Evolutionary conservation across 2,888 invertebrate species (phyloP).

Genomic region (Drosophila koepferae): DNA sequence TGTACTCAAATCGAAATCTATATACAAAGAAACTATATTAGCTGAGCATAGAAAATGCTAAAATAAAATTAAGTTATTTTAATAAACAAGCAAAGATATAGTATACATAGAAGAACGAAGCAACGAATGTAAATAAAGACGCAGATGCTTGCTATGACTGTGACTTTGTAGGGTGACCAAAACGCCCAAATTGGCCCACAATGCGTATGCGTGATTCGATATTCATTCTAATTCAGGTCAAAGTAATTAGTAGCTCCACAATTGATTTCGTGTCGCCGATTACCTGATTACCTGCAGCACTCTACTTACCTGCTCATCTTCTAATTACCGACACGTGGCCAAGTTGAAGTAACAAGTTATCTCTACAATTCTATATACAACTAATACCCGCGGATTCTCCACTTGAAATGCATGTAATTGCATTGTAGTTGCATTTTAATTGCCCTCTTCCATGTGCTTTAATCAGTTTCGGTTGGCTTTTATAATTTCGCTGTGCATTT

Average conservation of each 20-base stretch:
- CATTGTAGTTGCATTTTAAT: conserved; percentile 55
- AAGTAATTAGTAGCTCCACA: conserved; percentile 53
- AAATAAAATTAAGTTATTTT: neutral
- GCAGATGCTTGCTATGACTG: conserved; percentile 8
- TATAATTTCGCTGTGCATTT: conserved; percentile 36
- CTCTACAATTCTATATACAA: conserved; percentile 22
- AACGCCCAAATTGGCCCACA: conserved; percentile 40
- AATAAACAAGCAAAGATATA: conserved; percentile 1
- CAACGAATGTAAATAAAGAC: conserved; percentile 14
- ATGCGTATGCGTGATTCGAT: conserved; percentile 54
- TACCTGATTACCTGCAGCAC: conserved; percentile 9
- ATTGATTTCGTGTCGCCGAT: conserved; percentile 52
- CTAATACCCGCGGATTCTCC: neutral
- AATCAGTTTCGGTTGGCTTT: conserved; percentile 56
- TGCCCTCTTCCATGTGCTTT: conserved; percentile 45
- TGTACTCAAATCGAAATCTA: conserved; percentile 23
- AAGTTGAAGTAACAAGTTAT: conserved; percentile 33
- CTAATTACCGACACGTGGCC: conserved; percentile 24
- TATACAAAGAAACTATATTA: conserved; percentile 6
- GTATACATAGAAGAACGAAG: conserved; percentile 1
- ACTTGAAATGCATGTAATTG: conserved; percentile 16
- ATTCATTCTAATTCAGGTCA: conserved; percentile 44
- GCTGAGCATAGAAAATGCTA: neutral
- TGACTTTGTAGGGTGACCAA: neutral
- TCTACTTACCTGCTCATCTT: neutral